These are phyloP conservation scores for Eueremaeus valkanovi DNA, from an alignment of 2,888 invertebrate species.

Conservation along the genomic window DNA sequence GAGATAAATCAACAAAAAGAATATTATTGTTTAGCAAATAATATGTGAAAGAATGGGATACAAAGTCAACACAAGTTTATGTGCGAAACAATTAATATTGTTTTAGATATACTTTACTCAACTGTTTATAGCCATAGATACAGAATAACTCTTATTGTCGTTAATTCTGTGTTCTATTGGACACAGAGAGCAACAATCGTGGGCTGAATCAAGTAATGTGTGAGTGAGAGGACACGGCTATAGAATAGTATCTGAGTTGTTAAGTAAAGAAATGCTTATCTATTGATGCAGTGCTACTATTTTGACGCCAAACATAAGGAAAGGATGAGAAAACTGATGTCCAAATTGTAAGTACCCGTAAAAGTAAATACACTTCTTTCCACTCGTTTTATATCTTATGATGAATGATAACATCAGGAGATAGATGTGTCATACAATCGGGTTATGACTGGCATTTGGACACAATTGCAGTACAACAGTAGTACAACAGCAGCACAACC, in stretches of 20 bases:
- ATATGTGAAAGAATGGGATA: background rate
- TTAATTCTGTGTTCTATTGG: background rate
- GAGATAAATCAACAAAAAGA: background rate
- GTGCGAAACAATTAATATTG: background rate
- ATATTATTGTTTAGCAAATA: background rate
- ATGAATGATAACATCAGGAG: constrained; percentile 6
- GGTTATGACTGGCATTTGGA: background rate
- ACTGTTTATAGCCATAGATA: background rate
- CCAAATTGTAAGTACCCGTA: background rate
- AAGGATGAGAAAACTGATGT: background rate
- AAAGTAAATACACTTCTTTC: background rate
- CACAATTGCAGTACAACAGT: background rate
- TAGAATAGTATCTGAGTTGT: background rate
- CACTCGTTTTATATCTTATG: background rate
- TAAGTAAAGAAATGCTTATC: background rate
- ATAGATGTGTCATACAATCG: constrained; percentile 4
- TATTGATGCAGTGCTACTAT: background rate
- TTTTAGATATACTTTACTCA: background rate
- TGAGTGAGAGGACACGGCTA: background rate
- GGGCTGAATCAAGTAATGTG: background rate
- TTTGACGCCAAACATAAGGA: background rate
- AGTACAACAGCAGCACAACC: too few relatives aligned
- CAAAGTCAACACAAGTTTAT: background rate
- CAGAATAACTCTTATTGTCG: too few relatives aligned
- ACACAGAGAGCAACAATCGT: background rate